These are phyloP conservation scores for Caenorhabditis tropicalis DNA, from an alignment of 1,140 invertebrate species.

Conservation along the genomic window DNA sequence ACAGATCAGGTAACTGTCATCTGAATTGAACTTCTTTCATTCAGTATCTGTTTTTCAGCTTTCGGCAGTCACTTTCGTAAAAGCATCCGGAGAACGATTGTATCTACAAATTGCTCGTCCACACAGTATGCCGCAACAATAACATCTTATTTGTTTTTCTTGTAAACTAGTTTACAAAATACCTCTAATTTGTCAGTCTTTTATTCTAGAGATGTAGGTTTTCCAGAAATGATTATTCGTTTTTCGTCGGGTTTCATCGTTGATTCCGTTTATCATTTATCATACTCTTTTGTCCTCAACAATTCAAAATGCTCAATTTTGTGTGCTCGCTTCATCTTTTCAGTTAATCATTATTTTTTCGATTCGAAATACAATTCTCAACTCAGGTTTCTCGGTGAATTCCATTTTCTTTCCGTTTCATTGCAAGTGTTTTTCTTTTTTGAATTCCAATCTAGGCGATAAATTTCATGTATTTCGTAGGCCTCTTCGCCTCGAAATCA, in stretches of 20 bases:
- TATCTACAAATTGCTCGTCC: constrained; percentile 69
- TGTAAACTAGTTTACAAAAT: not conserved
- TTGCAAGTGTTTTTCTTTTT: not conserved
- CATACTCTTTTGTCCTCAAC: not conserved
- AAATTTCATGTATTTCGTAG: constrained; percentile 17
- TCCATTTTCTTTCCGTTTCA: not conserved
- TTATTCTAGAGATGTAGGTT: no score
- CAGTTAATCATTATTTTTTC: not conserved
- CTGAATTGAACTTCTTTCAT: not conserved
- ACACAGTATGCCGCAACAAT: constrained; percentile 45
- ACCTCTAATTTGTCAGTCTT: no score
- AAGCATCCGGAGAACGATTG: constrained; percentile 64
- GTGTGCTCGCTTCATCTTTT: not conserved
- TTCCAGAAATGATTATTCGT: not conserved
- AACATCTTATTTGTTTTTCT: not conserved
- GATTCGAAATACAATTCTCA: constrained; percentile 1
- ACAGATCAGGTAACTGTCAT: constrained; percentile 65
- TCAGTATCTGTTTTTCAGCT: constrained; percentile 62
- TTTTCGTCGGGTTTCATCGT: not conserved
- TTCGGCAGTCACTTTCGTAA: constrained; percentile 69
- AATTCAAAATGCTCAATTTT: constrained; percentile 16
- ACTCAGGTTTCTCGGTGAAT: constrained; percentile 2
- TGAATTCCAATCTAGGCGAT: not conserved
- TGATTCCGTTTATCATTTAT: not conserved
- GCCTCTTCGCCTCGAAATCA: not conserved